Base-by-base conservation (phyloP, 2,797 vertebrate genomes). In the Notoglanidium macrostoma region DNA sequence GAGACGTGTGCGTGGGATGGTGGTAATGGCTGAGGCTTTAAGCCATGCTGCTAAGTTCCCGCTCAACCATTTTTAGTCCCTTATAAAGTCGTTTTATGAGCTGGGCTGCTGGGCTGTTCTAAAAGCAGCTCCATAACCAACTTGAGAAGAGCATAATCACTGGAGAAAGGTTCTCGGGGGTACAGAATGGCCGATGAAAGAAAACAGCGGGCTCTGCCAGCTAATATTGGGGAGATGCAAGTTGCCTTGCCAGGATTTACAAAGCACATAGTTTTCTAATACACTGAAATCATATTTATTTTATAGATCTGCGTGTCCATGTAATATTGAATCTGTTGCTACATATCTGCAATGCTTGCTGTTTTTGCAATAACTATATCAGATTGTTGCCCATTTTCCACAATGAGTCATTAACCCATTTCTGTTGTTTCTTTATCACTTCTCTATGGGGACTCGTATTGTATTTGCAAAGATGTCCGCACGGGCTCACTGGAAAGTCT, bases 101-200 rank as follows among this genome's bases (percentile, higher is more conserved):
- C 46, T 67, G 35, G 46, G 70, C 77, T 90, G 10, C 76, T 35
- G 55, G 32, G 70, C 54, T 81, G 14, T 76, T 89, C 86, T 89
- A 83, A 89, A 88, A 85, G 70, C 78, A 84, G 72, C 84, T 85
- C 73, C 51, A 63, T 83, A 87, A 87, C 87, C 63, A 83, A 44
- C 46, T 54, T 51, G 61, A 54, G 68, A 85, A 83, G 87, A 84
- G 40, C 49, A 19, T 55, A 21, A 63, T 92, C 93, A 90, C 91
- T 82, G 80, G 49, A 82, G 92, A 92, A 83, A 63, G 65, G 65
- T 89, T 90, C 49, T 80, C 82, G 7, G 51, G 89, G 90, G 86
- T 81, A 46, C 87, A 91, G 92, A 95, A 90, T 70, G 84, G 94
- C 92, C 93, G 93, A 95, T 92, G 90, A 91, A 91, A 92, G 92